These are phyloP conservation scores for Cerastis rubricosa DNA, from an alignment of 2,888 invertebrate genomes.

Conservation along the genomic window DNA sequence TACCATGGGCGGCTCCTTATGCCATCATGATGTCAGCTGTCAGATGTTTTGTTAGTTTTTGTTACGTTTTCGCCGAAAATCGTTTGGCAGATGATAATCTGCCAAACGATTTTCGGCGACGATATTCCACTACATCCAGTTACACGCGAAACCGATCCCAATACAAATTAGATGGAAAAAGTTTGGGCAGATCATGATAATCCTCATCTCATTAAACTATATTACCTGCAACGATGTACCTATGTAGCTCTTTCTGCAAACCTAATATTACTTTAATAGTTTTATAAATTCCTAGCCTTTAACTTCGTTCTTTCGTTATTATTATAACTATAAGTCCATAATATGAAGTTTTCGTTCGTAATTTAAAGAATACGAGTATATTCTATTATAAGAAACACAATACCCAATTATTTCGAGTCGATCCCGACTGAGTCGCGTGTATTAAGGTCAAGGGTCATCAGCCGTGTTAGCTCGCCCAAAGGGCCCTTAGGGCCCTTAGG, in stretches of 20 bases:
- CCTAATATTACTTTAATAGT: neutral
- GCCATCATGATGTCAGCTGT: no score
- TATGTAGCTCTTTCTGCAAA: neutral
- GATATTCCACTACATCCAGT: neutral
- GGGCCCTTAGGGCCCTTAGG: slow-evolving; percentile 28
- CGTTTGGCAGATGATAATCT: no score
- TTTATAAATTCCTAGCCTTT: neutral
- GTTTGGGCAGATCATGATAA: neutral
- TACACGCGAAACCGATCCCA: neutral
- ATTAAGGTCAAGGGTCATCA: slow-evolving; percentile 64
- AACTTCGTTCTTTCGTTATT: no score
- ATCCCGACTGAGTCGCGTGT: slow-evolving; percentile 40
- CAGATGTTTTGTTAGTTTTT: no score
- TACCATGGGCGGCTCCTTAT: no score
- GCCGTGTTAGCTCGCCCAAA: slow-evolving; percentile 17
- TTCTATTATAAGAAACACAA: slow-evolving; percentile 36
- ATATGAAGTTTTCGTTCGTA: neutral
- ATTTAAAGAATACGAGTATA: slow-evolving; percentile 1
- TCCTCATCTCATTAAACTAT: neutral
- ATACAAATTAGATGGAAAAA: neutral
- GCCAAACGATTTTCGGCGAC: no score
- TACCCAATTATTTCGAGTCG: slow-evolving; percentile 64
- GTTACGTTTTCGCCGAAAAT: no score
- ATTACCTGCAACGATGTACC: neutral
- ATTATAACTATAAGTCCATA: neutral